Evolutionary conservation across 2,888 invertebrate species (phyloP), one percentile per base, ranked within the genome.

Genomic region (Myopa tessellatipennis): DNA sequence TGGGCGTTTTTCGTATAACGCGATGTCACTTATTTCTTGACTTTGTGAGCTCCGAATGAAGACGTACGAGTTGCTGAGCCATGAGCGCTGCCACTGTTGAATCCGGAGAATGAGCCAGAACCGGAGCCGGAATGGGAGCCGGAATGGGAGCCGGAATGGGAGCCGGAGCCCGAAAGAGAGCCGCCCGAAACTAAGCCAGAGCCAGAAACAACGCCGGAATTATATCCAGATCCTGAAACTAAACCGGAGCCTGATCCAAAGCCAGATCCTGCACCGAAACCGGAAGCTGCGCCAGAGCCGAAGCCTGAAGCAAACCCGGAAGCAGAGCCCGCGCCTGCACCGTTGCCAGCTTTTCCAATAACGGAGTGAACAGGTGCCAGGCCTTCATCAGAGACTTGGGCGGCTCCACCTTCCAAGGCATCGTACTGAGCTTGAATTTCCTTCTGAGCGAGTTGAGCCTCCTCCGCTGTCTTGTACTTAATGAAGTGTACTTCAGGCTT

Each of bases 401-500:
- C 80, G n/a, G 82, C 81, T 61, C 84, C 84, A 58, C 83, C 83
- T 45, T 45, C 55, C 77, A 84, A 79, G 34, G 68, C 76, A 58
- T 83, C 83, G 70, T 83, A 84, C 67, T 84, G 81, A 52, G 83
- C 79, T 73, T 84, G 83, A 73, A 84, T 84, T 7, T 79, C 79
- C 4, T 80, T 82, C 68, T 84, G 84, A 4, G 83, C 83, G 79
- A 83, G 82, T 26, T 78, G 79, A 61, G 84, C 84, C 74, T 84
- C 84, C 65, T 83, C 83, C 14, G 80, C 74, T 18, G 84, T 84
- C 76, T 78, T 80, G 72, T 83, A 84, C 60, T 83, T 83, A 63
- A 84, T 83, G 78, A 84, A 84, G 79, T 78, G 82, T 7, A 84
- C 84, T 68, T 84, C 84, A 3, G 84, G 84, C 76, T 82, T 84